These are phyloP conservation scores for Apotomis capreana DNA, from an alignment of 2,888 invertebrate species.

Conservation along the genomic window DNA sequence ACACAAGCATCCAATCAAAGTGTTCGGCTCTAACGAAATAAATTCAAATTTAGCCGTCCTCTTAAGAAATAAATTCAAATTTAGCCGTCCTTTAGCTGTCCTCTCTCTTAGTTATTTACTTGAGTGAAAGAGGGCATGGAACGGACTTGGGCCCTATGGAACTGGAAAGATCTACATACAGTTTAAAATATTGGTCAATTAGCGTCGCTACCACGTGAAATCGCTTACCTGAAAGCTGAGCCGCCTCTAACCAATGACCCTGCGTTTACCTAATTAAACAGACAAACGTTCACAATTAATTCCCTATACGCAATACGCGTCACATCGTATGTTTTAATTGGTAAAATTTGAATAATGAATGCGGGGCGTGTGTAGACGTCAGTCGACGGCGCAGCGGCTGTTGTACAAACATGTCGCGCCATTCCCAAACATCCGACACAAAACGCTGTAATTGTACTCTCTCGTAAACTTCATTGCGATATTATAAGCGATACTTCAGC, in stretches of 20 bases:
- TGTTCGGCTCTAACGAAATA: too few relatives aligned
- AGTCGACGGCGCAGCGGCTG: conserved; percentile 26
- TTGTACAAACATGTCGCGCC: conserved; percentile 33
- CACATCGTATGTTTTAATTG: conserved; percentile 39
- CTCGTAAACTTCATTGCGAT: conserved; percentile 4
- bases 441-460: conserved; percentile 15
- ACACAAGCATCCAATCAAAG: too few relatives aligned
- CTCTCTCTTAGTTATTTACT: too few relatives aligned
- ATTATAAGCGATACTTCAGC: conserved; percentile 5
- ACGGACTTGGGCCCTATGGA: too few relatives aligned
- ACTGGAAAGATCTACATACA: too few relatives aligned
- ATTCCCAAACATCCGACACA: conserved; percentile 39
- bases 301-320: conserved; percentile 26
- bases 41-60: too few relatives aligned
- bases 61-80: too few relatives aligned
- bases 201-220: too few relatives aligned
- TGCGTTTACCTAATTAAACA: conserved; percentile 13
- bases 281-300: conserved; percentile 21
- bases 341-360: conserved; percentile 32
- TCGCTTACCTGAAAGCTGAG: not conserved
- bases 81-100: too few relatives aligned
- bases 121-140: too few relatives aligned
- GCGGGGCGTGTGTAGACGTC: conserved; percentile 21
- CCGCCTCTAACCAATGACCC: conserved; percentile 10
- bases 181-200: too few relatives aligned